Percentiles rank a stretch among this genome's conserved stretches.
phyloP scores from a whole-genome alignment of 2,888 invertebrate species.

The Minunthozetes semirufus region DNA sequence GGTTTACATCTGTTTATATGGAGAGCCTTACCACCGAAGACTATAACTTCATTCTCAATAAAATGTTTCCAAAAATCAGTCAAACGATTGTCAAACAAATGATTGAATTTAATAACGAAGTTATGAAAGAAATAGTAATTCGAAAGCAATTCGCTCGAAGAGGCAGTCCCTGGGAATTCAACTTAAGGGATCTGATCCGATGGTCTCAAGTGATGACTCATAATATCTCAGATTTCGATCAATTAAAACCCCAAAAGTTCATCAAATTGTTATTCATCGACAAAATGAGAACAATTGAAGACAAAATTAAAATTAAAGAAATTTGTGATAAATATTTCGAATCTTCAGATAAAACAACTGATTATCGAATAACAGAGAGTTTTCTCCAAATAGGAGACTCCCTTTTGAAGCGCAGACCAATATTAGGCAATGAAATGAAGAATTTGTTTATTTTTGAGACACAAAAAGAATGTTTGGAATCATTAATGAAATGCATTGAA shows the following conservation, averaged over 20 bases:
- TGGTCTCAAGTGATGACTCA: constrained; percentile 68
- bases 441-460: constrained; percentile 17
- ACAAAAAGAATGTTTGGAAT: constrained; percentile 58
- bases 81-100: constrained; percentile 60
- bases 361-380: constrained; percentile 42
- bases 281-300: constrained; percentile 71
- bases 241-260: constrained; percentile 55
- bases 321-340: constrained; percentile 50
- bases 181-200: constrained; percentile 84
- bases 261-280: constrained; percentile 75
- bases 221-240: constrained; percentile 15
- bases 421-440: background rate
- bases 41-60: constrained; percentile 57
- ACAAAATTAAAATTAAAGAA: constrained; percentile 62
- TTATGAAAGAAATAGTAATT: constrained; percentile 40
- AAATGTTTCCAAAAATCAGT: constrained; percentile 60
- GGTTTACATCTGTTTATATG: constrained; percentile 71
- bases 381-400: constrained; percentile 48
- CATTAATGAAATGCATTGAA: constrained; percentile 73
- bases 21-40: constrained; percentile 60
- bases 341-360: background rate
- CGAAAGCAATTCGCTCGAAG: constrained; percentile 55
- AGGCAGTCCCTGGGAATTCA: constrained; percentile 95
- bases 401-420: constrained; percentile 42
- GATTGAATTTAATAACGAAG: constrained; percentile 67